phyloP scores from a whole-genome alignment of 53 echinoderm and acorn worm genomes.

The Stichopus horrens region DNA sequence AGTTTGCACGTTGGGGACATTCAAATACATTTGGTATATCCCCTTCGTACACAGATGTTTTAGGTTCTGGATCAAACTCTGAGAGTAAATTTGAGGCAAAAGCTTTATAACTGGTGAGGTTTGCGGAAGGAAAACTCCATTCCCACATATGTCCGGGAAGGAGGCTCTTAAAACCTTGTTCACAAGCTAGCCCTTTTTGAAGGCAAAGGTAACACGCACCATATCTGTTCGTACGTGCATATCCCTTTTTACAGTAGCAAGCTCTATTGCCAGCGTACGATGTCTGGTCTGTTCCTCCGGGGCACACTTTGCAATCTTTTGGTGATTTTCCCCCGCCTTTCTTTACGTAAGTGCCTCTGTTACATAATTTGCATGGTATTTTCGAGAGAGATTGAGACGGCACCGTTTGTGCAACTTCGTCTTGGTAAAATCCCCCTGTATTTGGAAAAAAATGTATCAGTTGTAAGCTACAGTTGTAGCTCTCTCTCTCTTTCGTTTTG shows the following conservation, averaged over 20 bases:
- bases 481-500: too few species aligned
- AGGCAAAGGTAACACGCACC: not conserved
- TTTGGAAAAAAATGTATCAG: not conserved
- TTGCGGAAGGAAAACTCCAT: not conserved
- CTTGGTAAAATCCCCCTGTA: conserved; percentile 23
- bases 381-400: not conserved
- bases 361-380: conserved; percentile 19
- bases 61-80: not conserved
- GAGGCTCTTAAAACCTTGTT: not conserved
- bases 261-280: conserved; percentile 21
- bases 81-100: not conserved
- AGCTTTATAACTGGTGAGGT: not conserved
- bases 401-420: not conserved
- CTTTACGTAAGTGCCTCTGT: not conserved
- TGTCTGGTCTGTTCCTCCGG: conserved; percentile 26
- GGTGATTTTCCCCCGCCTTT: not conserved
- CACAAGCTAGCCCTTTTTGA: not conserved
- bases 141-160: not conserved
- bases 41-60: not conserved
- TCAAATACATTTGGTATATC: not conserved
- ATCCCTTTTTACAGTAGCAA: conserved; percentile 11
- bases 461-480: not conserved
- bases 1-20: not conserved
- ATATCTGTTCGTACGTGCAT: conserved; percentile 5
- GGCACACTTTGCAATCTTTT: conserved; percentile 20